Conservation (phyloP, 2,113 vertebrate species). For the Cariama cristata region DNA sequence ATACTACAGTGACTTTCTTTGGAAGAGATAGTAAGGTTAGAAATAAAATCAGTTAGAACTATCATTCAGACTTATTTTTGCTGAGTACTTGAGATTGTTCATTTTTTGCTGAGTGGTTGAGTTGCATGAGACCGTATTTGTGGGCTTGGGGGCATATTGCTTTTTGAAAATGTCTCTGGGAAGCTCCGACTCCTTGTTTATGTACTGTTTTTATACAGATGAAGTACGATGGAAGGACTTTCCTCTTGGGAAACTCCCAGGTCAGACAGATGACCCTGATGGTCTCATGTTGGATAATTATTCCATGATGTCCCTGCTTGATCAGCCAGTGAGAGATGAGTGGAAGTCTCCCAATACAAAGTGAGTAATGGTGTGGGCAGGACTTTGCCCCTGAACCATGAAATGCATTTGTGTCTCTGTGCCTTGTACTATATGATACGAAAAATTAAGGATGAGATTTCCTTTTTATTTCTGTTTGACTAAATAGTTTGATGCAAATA, state of each 20-base stretch:
- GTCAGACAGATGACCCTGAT: constrained; percentile 91
- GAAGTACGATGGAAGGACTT: constrained; percentile 86
- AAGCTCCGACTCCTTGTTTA: background rate
- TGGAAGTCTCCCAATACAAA: background rate
- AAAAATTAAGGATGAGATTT: background rate
- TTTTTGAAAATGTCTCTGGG: background rate
- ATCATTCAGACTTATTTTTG: background rate
- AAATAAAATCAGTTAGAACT: background rate
- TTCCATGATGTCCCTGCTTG: constrained; percentile 87
- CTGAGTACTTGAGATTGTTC: background rate
- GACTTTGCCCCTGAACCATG: background rate
- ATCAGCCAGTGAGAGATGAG: constrained; percentile 82
- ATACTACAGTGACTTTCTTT: background rate
- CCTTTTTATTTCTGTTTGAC: background rate
- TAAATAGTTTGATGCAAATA: background rate
- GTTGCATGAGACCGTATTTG: background rate
- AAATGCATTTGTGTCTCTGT: background rate
- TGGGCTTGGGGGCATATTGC: background rate
- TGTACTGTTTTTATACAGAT: constrained; percentile 65
- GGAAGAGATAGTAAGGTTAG: background rate
- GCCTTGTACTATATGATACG: background rate
- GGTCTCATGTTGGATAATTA: constrained; percentile 87
- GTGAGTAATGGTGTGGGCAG: constrained; percentile 37
- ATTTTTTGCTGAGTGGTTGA: background rate
- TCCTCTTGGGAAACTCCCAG: constrained; percentile 89